Conservation (phyloP, 2,888 invertebrate genomes). For the Clepsis dumicolana region DNA sequence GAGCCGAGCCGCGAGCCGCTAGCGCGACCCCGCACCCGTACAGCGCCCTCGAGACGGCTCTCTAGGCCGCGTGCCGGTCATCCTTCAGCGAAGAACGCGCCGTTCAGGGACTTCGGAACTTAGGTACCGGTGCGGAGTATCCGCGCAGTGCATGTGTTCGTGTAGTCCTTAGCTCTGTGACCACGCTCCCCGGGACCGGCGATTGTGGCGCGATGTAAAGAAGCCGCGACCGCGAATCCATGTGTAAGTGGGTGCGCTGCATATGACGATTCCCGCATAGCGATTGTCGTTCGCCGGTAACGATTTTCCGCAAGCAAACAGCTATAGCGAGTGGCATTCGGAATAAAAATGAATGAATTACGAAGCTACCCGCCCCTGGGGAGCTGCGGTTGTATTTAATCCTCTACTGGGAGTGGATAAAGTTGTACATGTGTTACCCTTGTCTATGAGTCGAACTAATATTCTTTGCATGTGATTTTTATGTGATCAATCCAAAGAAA, state of each 20-base stretch:
- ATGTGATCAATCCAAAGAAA: slow-evolving; percentile 49
- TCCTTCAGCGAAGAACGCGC: slow-evolving; percentile 29
- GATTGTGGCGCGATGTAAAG: slow-evolving; percentile 87
- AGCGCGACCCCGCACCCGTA: slow-evolving; percentile 13
- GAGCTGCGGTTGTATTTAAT: slow-evolving; percentile 69
- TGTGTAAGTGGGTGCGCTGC: slow-evolving; percentile 83
- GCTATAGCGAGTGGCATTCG: slow-evolving; percentile 62
- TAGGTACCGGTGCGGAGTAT: slow-evolving; percentile 50
- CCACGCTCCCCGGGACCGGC: slow-evolving; percentile 89
- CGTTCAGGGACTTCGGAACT: slow-evolving; percentile 27
- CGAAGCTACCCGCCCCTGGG: slow-evolving; percentile 60
- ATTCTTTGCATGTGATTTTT: slow-evolving; percentile 57
- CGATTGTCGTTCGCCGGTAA: slow-evolving; percentile 66
- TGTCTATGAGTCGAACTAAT: slow-evolving; percentile 64
- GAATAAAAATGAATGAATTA: slow-evolving; percentile 76
- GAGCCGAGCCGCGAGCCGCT: slow-evolving; percentile 36
- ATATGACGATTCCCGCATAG: slow-evolving; percentile 69
- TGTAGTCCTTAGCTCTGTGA: slow-evolving; percentile 86
- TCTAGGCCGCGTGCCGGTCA: slow-evolving; percentile 17
- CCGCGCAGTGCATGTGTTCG: slow-evolving; percentile 86
- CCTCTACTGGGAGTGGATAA: slow-evolving; percentile 69
- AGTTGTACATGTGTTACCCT: slow-evolving; percentile 76
- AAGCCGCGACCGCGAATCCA: slow-evolving; percentile 79
- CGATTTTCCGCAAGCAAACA: slow-evolving; percentile 69
- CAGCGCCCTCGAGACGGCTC: slow-evolving; percentile 19